Percentiles rank a stretch among this genome's conserved stretches.
These are phyloP conservation scores for Choristoneura fumiferana DNA, from an alignment of 1,140 invertebrate species.

Conservation along the genomic window DNA sequence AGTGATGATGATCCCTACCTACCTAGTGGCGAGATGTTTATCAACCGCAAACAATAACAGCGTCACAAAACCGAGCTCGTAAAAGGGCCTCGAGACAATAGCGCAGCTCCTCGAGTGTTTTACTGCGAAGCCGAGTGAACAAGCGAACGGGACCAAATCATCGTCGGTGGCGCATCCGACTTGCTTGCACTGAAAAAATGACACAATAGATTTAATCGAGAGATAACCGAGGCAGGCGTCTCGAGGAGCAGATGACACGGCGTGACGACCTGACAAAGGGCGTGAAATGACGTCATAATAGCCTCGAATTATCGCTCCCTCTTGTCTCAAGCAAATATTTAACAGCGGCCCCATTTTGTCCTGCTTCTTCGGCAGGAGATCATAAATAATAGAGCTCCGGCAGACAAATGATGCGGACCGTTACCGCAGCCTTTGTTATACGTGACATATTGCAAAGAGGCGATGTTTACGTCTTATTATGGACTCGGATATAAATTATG, in stretches of 20 bases:
- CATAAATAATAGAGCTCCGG: constrained; percentile 72
- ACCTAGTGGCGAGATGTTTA: constrained; percentile 75
- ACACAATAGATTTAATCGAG: constrained; percentile 77
- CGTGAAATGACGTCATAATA: constrained; percentile 78
- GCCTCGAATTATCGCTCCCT: constrained; percentile 77
- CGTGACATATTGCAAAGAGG: constrained; percentile 70
- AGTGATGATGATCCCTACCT: constrained; percentile 72
- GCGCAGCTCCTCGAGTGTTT: constrained; percentile 67
- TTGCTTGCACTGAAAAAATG: constrained; percentile 68
- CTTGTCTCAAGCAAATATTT: constrained; percentile 78
- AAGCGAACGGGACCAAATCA: constrained; percentile 70
- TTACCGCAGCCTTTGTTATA: constrained; percentile 69
- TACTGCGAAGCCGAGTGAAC: constrained; percentile 65
- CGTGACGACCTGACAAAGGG: constrained; percentile 74
- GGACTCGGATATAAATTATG: constrained; percentile 48
- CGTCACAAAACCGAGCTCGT: constrained; percentile 73
- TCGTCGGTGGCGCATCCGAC: constrained; percentile 76
- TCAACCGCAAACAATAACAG: constrained; percentile 77
- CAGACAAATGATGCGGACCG: constrained; percentile 70
- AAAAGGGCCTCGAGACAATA: constrained; percentile 74
- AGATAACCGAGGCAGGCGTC: constrained; percentile 73
- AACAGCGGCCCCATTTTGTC: constrained; percentile 71
- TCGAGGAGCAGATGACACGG: constrained; percentile 75
- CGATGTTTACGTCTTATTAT: constrained; percentile 77
- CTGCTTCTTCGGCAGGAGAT: constrained; percentile 65